phyloP scores from a whole-genome alignment of 2,113 vertebrate genomes.

The Merops nubicus region DNA sequence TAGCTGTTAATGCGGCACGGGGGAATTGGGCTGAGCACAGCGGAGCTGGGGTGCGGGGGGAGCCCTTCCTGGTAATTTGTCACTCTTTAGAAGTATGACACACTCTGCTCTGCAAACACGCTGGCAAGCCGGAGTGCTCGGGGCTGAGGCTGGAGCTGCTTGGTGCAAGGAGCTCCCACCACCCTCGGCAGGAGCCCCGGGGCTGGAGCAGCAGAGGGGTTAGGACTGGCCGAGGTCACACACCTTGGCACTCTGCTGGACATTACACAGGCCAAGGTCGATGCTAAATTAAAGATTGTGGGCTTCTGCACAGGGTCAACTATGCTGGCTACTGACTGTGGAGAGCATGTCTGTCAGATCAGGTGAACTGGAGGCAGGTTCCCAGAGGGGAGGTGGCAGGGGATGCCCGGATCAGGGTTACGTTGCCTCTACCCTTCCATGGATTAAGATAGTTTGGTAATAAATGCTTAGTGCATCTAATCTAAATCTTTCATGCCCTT shows the following conservation, averaged over 20 bases:
- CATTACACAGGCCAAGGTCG: neutral
- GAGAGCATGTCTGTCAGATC: rapidly evolving
- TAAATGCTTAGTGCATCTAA: neutral
- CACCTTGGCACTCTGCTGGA: neutral
- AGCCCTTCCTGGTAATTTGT: conserved; percentile 63
- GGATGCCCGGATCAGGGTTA: rapidly evolving
- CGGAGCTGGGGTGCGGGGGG: conserved; percentile 30
- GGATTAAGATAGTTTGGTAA: neutral
- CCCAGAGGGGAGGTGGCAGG: rapidly evolving
- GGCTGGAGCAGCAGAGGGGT: neutral
- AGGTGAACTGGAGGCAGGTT: neutral
- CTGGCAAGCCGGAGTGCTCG: neutral
- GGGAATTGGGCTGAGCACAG: neutral
- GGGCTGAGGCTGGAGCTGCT: neutral
- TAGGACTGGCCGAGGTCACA: neutral
- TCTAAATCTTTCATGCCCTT: neutral
- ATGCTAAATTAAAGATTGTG: neutral
- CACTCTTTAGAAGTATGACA: conserved; percentile 46
- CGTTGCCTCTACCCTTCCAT: rapidly evolving
- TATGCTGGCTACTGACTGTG: rapidly evolving
- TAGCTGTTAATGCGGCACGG: conserved; percentile 58
- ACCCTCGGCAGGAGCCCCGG: rapidly evolving
- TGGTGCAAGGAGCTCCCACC: rapidly evolving
- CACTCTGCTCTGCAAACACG: neutral
- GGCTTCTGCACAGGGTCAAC: neutral